Conservation (phyloP, 1,140 invertebrate genomes). For the Dinoponera quadriceps region DNA sequence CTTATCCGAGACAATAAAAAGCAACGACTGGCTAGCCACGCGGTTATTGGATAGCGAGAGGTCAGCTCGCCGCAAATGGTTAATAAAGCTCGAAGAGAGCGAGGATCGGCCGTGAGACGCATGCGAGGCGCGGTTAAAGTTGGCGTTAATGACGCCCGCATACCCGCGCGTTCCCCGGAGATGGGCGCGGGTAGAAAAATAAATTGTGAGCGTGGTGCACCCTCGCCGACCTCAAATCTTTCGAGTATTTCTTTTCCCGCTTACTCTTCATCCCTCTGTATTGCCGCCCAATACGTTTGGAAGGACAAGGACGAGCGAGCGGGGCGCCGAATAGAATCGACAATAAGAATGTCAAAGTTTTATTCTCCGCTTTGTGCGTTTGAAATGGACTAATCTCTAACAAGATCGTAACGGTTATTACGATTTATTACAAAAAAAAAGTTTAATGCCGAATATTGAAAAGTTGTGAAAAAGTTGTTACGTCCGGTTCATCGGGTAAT, state of each 20-base stretch:
- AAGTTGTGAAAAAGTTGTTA: conserved; percentile 2
- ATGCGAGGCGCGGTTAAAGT: conserved; percentile 76
- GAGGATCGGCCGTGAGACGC: conserved; percentile 76
- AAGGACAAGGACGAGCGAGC: too few relatives aligned
- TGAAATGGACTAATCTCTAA: not conserved
- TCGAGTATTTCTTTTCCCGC: conserved; percentile 40
- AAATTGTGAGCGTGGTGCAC: conserved; percentile 67
- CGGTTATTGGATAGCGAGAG: conserved; percentile 73
- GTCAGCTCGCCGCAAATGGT: conserved; percentile 77
- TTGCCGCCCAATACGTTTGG: too few relatives aligned
- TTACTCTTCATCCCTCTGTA: not conserved
- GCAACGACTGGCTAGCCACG: conserved; percentile 61
- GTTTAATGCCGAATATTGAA: not conserved
- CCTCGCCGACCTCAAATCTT: conserved; percentile 33
- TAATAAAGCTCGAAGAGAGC: conserved; percentile 79
- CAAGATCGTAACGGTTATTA: not conserved
- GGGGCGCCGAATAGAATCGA: too few relatives aligned
- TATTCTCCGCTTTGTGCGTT: not conserved
- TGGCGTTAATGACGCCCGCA: conserved; percentile 83
- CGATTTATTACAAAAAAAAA: not conserved
- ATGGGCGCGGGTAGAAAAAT: conserved; percentile 72
- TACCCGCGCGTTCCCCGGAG: conserved; percentile 64
- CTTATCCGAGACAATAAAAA: conserved; percentile 74
- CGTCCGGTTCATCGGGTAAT: not conserved
- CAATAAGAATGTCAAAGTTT: not conserved